Conservation (phyloP, 2,113 vertebrate genomes). For the Dasyprocta punctata region DNA sequence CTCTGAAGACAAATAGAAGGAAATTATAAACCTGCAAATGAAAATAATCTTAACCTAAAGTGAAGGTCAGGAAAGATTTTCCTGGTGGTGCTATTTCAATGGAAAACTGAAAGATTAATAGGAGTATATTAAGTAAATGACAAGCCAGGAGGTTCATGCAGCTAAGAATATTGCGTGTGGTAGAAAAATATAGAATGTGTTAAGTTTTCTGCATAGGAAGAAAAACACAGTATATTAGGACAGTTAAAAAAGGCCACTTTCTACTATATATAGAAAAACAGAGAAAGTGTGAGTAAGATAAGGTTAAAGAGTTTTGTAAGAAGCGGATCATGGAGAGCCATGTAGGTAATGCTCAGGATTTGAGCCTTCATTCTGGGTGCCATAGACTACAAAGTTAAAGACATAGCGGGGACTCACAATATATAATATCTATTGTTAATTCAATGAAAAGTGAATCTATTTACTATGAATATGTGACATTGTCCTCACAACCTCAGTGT, state of each 20-base stretch:
- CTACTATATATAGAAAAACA: background rate
- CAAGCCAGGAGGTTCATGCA: rapidly evolving
- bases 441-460: background rate
- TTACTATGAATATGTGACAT: background rate
- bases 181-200: background rate
- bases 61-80: background rate
- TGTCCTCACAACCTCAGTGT: background rate
- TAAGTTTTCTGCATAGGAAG: background rate
- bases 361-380: background rate
- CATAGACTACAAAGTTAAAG: background rate
- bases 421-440: background rate
- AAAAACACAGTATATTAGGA: background rate
- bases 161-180: background rate
- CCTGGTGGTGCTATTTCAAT: background rate
- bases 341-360: background rate
- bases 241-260: background rate
- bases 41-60: background rate
- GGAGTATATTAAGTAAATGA: background rate
- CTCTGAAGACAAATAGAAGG: background rate
- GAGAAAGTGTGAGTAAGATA: background rate
- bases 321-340: too few species aligned
- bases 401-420: background rate
- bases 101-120: background rate
- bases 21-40: background rate
- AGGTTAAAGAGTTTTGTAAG: background rate